These are phyloP conservation scores for Anser cygnoides DNA, from an alignment of 2,113 vertebrate genomes.

Conservation along the genomic window DNA sequence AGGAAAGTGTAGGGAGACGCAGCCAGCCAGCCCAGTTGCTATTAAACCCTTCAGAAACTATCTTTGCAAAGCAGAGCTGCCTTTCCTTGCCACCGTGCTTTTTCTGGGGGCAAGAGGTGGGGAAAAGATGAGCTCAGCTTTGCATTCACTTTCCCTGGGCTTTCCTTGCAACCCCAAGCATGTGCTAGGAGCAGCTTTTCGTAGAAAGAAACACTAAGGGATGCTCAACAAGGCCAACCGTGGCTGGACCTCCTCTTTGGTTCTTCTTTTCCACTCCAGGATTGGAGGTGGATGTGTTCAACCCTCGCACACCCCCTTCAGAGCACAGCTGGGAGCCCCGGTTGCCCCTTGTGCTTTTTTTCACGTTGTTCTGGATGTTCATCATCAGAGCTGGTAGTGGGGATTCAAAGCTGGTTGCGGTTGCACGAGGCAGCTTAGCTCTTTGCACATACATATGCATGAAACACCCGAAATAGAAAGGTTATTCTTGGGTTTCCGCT, in stretches of 20 bases:
- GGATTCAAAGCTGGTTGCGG: background rate
- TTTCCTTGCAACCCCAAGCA: fast-evolving
- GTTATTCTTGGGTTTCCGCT: slow-evolving; percentile 68
- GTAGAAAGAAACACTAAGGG: background rate
- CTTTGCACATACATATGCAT: slow-evolving; percentile 66
- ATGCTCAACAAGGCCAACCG: background rate
- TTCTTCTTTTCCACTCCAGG: background rate
- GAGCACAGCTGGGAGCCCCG: background rate
- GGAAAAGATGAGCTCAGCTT: background rate
- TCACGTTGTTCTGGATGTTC: background rate
- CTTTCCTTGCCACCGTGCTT: fast-evolving
- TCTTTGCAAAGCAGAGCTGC: background rate
- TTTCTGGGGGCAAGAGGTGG: background rate
- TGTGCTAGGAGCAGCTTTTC: background rate
- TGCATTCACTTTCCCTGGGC: background rate
- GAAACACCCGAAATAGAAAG: slow-evolving; percentile 64
- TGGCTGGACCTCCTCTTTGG: background rate
- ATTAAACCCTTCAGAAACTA: background rate
- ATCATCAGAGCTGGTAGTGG: background rate
- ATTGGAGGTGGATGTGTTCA: background rate
- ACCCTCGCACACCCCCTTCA: background rate
- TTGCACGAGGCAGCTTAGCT: slow-evolving; percentile 42
- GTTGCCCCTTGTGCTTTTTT: background rate
- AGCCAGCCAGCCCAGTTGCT: background rate
- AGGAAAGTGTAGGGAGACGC: background rate